phyloP scores from a whole-genome alignment of 2,888 invertebrate genomes.

The Hybos culiciformis region DNA sequence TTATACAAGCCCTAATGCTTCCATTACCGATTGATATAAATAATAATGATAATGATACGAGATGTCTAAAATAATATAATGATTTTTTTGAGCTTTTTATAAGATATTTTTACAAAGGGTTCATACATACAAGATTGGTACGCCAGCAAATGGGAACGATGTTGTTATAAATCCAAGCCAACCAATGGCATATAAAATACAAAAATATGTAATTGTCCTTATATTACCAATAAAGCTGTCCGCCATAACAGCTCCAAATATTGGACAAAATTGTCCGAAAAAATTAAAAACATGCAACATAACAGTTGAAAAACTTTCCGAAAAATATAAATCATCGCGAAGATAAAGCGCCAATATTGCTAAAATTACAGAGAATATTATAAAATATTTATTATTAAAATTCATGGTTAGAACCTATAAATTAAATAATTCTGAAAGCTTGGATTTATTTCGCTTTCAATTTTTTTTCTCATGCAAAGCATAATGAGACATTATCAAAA shows the following conservation, averaged over 20 bases:
- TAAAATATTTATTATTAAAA: slow-evolving; percentile 12
- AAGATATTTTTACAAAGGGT: neutral
- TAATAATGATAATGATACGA: slow-evolving; percentile 43
- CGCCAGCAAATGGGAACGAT: slow-evolving; percentile 29
- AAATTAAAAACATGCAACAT: slow-evolving; percentile 48
- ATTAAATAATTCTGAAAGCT: neutral
- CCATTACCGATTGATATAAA: slow-evolving; percentile 54
- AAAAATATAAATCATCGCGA: slow-evolving; percentile 40
- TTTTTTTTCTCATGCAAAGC: neutral
- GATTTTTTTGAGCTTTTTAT: neutral
- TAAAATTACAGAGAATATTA: slow-evolving; percentile 24
- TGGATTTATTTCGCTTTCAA: neutral
- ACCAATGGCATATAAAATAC: slow-evolving; percentile 42
- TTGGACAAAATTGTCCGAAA: slow-evolving; percentile 48
- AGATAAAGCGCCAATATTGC: slow-evolving; percentile 51
- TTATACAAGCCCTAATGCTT: slow-evolving; percentile 56
- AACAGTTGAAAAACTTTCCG: slow-evolving; percentile 40
- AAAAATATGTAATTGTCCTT: slow-evolving; percentile 44
- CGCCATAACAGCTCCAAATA: slow-evolving; percentile 50
- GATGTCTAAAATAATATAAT: slow-evolving; percentile 27
- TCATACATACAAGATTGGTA: slow-evolving; percentile 23
- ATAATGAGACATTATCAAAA: neutral
- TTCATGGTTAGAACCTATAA: neutral
- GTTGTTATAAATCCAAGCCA: slow-evolving; percentile 39
- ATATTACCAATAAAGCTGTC: slow-evolving; percentile 47